Conservation (phyloP, 2,888 invertebrate genomes). For the Erpobdella octoculata region DNA sequence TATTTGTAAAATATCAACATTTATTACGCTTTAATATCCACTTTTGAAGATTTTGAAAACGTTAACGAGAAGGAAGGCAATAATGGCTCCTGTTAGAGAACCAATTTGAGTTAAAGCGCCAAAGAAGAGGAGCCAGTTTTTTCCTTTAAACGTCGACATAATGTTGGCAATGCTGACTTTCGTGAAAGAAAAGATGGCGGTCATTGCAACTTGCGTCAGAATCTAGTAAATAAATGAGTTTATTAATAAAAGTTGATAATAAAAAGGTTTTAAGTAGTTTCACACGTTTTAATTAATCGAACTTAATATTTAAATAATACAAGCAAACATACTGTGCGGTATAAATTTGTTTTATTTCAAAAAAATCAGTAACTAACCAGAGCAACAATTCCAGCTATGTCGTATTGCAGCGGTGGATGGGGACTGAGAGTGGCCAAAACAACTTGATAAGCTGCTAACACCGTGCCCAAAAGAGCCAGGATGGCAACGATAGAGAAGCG, state of each 20-base stretch:
- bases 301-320: background rate
- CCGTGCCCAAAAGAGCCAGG: constrained; percentile 50
- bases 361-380: constrained; percentile 57
- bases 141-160: constrained; percentile 60
- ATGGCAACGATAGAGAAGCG: constrained; percentile 36
- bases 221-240: background rate
- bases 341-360: background rate
- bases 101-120: constrained; percentile 71
- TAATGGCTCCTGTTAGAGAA: constrained; percentile 67
- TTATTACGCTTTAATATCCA: too few relatives aligned
- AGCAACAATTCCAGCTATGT: constrained; percentile 59
- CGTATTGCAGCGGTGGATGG: constrained; percentile 58
- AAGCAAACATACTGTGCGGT: background rate
- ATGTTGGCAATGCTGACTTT: constrained; percentile 71
- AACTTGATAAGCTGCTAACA: constrained; percentile 63
- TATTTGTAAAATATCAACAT: too few relatives aligned
- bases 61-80: constrained; percentile 62
- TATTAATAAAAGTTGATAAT: background rate
- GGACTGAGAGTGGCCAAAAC: constrained; percentile 69
- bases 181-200: constrained; percentile 57
- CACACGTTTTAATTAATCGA: background rate
- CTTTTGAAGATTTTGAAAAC: background rate
- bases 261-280: background rate
- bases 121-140: constrained; percentile 61
- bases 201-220: background rate